Evolutionary conservation across 2,888 invertebrate genomes (phyloP).

Genomic region (Phyllotreta striolata): DNA sequence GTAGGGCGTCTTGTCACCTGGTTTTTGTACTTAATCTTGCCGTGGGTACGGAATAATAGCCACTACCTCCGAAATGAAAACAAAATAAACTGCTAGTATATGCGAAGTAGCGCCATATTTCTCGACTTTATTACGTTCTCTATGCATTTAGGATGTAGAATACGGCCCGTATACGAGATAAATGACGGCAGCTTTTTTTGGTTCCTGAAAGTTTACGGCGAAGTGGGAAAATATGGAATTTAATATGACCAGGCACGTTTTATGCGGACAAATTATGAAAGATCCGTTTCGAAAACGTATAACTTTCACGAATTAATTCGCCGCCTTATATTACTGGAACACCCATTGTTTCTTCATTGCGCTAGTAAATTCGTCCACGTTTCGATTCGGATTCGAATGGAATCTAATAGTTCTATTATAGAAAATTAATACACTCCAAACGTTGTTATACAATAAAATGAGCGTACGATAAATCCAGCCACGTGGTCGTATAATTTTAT

Average conservation of each 20-base stretch:
- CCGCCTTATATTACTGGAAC: too few species aligned
- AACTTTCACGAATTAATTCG: background rate
- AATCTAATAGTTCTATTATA: too few species aligned
- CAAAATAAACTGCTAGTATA: conserved; percentile 18
- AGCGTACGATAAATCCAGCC: too few species aligned
- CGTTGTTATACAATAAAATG: too few species aligned
- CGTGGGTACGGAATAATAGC: conserved; percentile 12
- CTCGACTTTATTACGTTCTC: conserved; percentile 29
- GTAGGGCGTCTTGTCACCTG: too few species aligned
- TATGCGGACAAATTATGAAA: conserved; percentile 19
- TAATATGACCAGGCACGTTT: conserved; percentile 16
- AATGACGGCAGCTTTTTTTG: conserved; percentile 7
- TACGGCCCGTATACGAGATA: conserved; percentile 19
- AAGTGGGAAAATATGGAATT: conserved; percentile 30
- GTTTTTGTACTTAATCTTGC: background rate
- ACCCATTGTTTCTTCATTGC: too few species aligned
- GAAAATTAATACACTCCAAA: too few species aligned
- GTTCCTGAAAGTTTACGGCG: conserved; percentile 20
- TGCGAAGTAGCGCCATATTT: conserved; percentile 24
- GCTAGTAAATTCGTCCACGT: too few species aligned
- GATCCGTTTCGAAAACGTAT: conserved; percentile 18
- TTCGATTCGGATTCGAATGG: too few species aligned
- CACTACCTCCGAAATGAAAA: conserved; percentile 15
- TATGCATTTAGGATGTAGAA: conserved; percentile 30
- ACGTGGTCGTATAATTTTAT: too few species aligned